Evolutionary conservation across 2,888 invertebrate genomes (phyloP), one percentile per base, ranked within the genome.

Genomic region (Cerastis rubricosa): DNA sequence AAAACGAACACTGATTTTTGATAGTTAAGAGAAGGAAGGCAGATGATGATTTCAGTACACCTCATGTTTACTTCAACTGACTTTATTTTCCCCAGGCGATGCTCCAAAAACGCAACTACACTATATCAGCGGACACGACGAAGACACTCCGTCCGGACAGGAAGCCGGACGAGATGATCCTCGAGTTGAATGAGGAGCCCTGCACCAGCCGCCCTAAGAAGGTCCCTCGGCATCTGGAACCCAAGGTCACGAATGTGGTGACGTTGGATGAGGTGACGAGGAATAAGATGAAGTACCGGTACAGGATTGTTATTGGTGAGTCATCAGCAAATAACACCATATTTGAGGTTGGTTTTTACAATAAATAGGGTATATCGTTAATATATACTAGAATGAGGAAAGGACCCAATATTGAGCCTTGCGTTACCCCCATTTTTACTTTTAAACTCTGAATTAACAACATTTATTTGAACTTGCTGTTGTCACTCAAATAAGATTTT

Each of bases 201-300:
- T 87, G 80, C 79, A 81, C 81, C 65, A 89, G 89, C 70, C 71
- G 86, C 40, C 93, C 93, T 0, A 92, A 89, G 90, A 94, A 93
- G 87, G 74, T 94, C 1, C 96, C 96, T 0, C 84, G 95, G 0
- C 97, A 95, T n/a, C 76, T 97, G 9, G 95, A 96, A 2, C 97
- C 97, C 0, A 93, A 91, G 79, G 69, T 90, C 29, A 91, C 92
- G 1, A 95, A 95, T 6, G 95, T 97, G 59, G 87, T 96, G 0
- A 95, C 95, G 0, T 76, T 97, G 1, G 97, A 97, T 49, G 95
- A 96, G 8, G 94, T 94, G 1, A 97, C 97, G 0, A 93, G 97
- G 64, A 97, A 97, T 76, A 97, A 97, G 84, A 97, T 96, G 90
- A 97, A 97, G 69, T 95, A 97, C 76, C 93, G 97, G n/a, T 95